phyloP scores from a whole-genome alignment of 2,888 invertebrate species.

The Drosophila peninsularis region DNA sequence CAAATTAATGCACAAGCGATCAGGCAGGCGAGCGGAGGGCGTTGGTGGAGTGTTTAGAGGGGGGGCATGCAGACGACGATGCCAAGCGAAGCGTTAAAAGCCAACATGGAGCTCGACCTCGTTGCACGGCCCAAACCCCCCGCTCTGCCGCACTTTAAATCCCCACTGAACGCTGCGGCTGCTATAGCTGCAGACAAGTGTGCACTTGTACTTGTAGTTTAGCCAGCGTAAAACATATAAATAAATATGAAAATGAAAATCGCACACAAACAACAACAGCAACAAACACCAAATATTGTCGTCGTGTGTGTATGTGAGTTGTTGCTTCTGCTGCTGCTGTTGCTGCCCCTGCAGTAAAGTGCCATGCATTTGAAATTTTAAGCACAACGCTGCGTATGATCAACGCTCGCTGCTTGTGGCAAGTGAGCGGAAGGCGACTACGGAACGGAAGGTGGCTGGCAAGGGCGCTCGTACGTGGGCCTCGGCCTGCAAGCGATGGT shows the following conservation, averaged over 20 bases:
- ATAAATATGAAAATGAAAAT: slow-evolving; percentile 76
- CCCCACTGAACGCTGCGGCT: slow-evolving; percentile 15
- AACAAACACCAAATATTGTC: slow-evolving; percentile 48
- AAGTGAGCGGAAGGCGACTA: slow-evolving; percentile 4
- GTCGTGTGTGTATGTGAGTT: slow-evolving; percentile 27
- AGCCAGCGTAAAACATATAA: slow-evolving; percentile 78
- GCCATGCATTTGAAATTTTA: slow-evolving; percentile 76
- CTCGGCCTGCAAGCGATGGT: slow-evolving; percentile 7
- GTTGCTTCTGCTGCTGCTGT: slow-evolving; percentile 30
- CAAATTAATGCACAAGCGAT: slow-evolving; percentile 67
- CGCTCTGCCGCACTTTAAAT: neutral
- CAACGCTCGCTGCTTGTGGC: slow-evolving; percentile 56
- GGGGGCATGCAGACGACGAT: slow-evolving; percentile 30
- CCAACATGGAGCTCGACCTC: slow-evolving; percentile 59
- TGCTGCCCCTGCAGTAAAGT: slow-evolving; percentile 57
- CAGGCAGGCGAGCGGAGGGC: slow-evolving; percentile 17
- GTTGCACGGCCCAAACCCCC: slow-evolving; percentile 28
- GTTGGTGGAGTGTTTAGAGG: neutral
- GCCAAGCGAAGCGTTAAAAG: slow-evolving; percentile 65
- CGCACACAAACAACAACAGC: slow-evolving; percentile 45
- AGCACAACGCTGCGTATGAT: slow-evolving; percentile 79
- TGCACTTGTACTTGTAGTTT: slow-evolving; percentile 75
- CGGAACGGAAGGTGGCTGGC: neutral
- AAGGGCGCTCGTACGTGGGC: neutral
- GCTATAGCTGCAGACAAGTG: slow-evolving; percentile 65